Conservation (phyloP, 2,888 invertebrate genomes). For the Melitaea athalia region DNA sequence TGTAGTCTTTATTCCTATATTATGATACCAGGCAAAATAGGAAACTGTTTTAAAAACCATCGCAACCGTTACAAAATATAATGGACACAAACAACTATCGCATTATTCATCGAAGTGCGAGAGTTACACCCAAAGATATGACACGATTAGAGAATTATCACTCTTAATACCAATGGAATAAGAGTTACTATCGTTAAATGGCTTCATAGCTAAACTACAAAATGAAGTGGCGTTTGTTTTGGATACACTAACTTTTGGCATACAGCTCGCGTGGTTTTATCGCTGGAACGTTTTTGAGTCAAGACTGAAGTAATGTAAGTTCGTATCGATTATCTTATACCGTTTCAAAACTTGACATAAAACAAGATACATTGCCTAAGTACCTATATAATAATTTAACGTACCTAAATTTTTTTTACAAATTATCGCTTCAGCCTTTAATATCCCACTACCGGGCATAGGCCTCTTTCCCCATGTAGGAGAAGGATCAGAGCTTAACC, state of each 20-base stretch:
- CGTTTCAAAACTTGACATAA: background rate
- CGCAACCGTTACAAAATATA: background rate
- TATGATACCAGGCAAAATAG: no score
- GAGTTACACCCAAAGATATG: slow-evolving; percentile 21
- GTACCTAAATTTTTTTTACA: no score
- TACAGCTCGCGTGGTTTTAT: slow-evolving; percentile 22
- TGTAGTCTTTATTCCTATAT: no score
- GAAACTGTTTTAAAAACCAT: no score
- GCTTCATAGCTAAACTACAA: slow-evolving; percentile 32
- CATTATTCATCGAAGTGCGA: slow-evolving; percentile 40
- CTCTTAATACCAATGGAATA: slow-evolving; percentile 10
- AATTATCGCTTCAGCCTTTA: no score
- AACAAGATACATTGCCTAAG: no score
- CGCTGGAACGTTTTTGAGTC: slow-evolving; percentile 18
- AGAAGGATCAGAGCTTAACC: no score
- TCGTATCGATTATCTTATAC: background rate
- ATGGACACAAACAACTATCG: slow-evolving; percentile 28
- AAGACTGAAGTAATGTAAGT: background rate
- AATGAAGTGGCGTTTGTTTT: slow-evolving; percentile 36
- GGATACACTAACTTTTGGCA: slow-evolving; percentile 33
- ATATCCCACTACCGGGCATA: no score
- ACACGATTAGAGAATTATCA: slow-evolving; percentile 11
- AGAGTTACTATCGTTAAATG: background rate
- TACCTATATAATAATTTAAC: no score
- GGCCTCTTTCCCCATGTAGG: no score